Evolutionary conservation across 2,888 invertebrate species (phyloP).

Genomic region (Epistrophella euchroma): DNA sequence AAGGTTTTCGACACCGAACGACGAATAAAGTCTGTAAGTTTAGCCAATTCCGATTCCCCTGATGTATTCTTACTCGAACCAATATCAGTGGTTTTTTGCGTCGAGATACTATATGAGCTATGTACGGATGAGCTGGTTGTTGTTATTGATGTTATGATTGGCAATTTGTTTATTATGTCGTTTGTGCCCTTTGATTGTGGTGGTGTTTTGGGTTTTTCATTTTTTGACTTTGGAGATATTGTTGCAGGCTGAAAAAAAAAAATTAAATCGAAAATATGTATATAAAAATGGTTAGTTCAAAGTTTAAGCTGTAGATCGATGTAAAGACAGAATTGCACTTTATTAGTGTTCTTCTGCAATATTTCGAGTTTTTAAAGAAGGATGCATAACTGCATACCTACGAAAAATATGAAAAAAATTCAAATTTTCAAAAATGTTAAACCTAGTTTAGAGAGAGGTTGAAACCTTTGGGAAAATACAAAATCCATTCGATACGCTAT

Average conservation of each 20-base stretch:
- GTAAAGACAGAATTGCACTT: too few relatives aligned
- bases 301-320: too few relatives aligned
- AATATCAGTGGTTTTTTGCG: slow-evolving; percentile 80
- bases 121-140: slow-evolving; percentile 79
- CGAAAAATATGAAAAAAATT: too few relatives aligned
- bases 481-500: too few relatives aligned
- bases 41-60: slow-evolving; percentile 80
- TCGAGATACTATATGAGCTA: slow-evolving; percentile 79
- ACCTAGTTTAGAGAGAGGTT: too few relatives aligned
- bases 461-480: too few relatives aligned
- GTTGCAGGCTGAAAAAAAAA: slow-evolving; percentile 16
- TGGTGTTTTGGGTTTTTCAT: slow-evolving; percentile 34
- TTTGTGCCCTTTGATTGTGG: slow-evolving; percentile 11
- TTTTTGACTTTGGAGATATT: slow-evolving; percentile 16
- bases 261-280: neutral
- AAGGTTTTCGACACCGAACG: slow-evolving; percentile 82
- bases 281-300: too few relatives aligned
- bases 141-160: slow-evolving; percentile 22
- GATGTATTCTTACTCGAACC: slow-evolving; percentile 78
- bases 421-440: too few relatives aligned
- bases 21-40: slow-evolving; percentile 81
- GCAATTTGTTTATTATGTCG: slow-evolving; percentile 30
- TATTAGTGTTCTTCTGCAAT: too few relatives aligned
- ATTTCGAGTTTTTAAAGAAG: too few relatives aligned
- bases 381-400: too few relatives aligned